Conservation (phyloP, 2,888 invertebrate genomes). For the Conchocele bisecta region DNA sequence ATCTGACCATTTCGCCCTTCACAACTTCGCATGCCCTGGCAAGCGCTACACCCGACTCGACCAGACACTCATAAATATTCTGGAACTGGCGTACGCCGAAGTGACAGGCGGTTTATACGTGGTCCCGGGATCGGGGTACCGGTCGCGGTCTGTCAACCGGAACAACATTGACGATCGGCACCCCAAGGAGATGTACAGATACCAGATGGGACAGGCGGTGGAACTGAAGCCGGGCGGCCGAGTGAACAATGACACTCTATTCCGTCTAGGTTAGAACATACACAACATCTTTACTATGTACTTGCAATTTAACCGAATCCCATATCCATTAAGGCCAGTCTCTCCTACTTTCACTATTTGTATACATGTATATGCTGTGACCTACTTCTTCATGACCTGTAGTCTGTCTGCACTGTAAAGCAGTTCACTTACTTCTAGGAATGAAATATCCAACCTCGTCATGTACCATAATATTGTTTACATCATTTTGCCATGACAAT, state of each 20-base stretch:
- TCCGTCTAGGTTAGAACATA: too few species aligned
- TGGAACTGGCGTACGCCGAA: conserved; percentile 54
- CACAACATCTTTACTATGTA: too few species aligned
- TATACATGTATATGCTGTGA: too few species aligned
- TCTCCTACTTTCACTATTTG: too few species aligned
- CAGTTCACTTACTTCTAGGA: too few species aligned
- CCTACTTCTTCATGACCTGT: too few species aligned
- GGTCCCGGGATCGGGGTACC: conserved; percentile 52
- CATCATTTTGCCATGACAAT: too few species aligned
- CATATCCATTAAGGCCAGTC: too few species aligned
- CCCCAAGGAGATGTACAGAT: conserved; percentile 52
- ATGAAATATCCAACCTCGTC: too few species aligned
- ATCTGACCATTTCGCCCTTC: conserved; percentile 50
- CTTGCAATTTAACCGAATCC: too few species aligned
- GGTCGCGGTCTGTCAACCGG: conserved; percentile 54
- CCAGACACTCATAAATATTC: conserved; percentile 43
- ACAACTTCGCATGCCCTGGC: conserved; percentile 45
- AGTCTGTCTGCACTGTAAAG: too few species aligned
- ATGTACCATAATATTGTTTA: background rate
- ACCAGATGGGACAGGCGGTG: conserved; percentile 63
- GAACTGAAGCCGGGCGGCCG: conserved; percentile 47
- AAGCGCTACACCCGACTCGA: conserved; percentile 58
- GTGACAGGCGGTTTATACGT: conserved; percentile 41
- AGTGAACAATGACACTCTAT: conserved; percentile 25
- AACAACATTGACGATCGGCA: conserved; percentile 58